Conservation (phyloP, 2,113 vertebrate genomes). For the Scartelaos histophorus region DNA sequence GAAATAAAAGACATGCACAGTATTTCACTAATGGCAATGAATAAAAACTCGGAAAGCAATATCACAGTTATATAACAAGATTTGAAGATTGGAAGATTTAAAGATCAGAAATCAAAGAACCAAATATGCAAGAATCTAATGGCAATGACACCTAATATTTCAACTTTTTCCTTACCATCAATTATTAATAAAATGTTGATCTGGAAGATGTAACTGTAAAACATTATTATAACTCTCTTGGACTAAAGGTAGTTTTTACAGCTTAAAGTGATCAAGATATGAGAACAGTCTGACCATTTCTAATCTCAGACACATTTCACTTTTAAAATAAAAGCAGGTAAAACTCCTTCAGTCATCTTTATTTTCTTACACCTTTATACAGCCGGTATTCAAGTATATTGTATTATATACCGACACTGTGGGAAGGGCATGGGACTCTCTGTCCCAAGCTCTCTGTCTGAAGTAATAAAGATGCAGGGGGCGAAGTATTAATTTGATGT, state of each 20-base stretch:
- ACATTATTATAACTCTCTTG: conserved; percentile 2
- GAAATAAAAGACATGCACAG: conserved; percentile 5
- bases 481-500: background rate
- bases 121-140: background rate
- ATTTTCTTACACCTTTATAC: background rate
- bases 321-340: background rate
- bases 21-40: background rate
- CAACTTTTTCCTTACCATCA: conserved; percentile 8
- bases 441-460: no score
- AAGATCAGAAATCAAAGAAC: background rate
- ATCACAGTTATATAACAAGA: conserved; percentile 6
- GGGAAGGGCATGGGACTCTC: background rate
- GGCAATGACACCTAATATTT: conserved; percentile 13
- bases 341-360: background rate
- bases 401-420: background rate
- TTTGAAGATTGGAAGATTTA: conserved; percentile 20
- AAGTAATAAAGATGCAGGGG: background rate
- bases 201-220: conserved; percentile 21
- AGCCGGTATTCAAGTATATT: background rate
- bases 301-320: background rate
- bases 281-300: background rate
- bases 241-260: conserved; percentile 16
- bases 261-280: conserved; percentile 1
- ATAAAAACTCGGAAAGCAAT: background rate
- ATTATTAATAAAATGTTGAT: conserved; percentile 12